Evolutionary conservation across 2,797 vertebrate genomes (phyloP).

Genomic region (Dryobates pubescens): DNA sequence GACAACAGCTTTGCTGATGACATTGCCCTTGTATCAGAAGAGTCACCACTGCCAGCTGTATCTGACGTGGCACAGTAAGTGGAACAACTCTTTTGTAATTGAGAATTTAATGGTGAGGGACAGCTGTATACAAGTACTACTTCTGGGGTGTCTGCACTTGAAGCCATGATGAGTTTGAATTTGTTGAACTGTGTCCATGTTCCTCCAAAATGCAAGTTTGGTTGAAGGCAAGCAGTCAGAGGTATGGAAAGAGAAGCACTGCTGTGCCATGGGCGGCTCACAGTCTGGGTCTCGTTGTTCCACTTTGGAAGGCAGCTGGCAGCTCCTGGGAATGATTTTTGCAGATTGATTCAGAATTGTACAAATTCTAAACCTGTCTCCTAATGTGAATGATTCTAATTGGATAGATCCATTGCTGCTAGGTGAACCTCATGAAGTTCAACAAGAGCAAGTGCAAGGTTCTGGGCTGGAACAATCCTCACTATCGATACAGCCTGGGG

Average conservation of each 20-base stretch:
- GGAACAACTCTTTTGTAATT: not conserved
- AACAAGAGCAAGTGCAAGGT: too few relatives aligned
- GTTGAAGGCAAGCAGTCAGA: not conserved
- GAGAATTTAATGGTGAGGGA: not conserved
- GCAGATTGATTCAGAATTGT: not conserved
- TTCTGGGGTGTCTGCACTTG: not conserved
- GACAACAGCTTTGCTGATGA: conserved; percentile 86
- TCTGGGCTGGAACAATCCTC: too few relatives aligned
- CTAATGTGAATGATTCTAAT: not conserved
- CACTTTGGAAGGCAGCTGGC: not conserved
- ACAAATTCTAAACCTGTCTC: not conserved
- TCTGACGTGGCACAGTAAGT: conserved; percentile 84
- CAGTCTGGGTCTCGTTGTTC: not conserved
- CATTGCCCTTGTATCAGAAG: conserved; percentile 82
- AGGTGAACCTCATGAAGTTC: not conserved
- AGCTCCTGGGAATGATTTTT: not conserved
- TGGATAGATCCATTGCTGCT: too few relatives aligned
- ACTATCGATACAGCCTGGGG: too few relatives aligned
- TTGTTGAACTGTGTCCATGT: not conserved
- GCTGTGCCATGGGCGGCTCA: not conserved
- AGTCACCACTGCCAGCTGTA: conserved; percentile 78
- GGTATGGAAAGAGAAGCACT: not conserved
- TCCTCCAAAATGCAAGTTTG: not conserved
- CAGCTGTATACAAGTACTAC: not conserved
- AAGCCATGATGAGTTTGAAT: not conserved